phyloP scores from a whole-genome alignment of 1,140 invertebrate species.

The Thaumatotibia leucotreta region DNA sequence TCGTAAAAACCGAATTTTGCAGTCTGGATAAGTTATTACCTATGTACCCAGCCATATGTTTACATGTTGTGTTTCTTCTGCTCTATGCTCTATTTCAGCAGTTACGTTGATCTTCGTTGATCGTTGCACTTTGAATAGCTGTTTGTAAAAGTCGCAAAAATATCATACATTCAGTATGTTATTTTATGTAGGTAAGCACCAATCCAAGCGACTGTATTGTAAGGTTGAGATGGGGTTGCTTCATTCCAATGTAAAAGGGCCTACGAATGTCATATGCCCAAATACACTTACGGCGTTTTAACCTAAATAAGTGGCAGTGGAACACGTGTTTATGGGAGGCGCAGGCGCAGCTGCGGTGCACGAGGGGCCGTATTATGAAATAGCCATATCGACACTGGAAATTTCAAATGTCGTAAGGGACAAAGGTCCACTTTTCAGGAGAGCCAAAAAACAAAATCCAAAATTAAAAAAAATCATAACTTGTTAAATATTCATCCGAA shows the following conservation, averaged over 20 bases:
- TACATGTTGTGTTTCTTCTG: no score
- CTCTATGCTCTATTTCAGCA: no score
- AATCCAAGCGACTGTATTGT: neutral
- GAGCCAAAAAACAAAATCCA: no score
- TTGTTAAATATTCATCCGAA: no score
- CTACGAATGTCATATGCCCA: neutral
- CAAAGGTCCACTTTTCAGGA: no score
- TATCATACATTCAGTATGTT: neutral
- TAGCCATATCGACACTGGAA: no score
- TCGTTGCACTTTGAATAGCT: neutral
- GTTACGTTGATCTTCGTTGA: no score
- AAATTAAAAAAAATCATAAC: no score
- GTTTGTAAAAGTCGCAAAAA: neutral
- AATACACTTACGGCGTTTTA: neutral
- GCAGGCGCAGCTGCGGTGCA: conserved; percentile 15
- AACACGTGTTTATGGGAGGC: conserved; percentile 14
- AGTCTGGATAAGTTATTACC: no score
- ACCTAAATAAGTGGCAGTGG: neutral
- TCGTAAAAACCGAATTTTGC: no score
- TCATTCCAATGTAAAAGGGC: neutral
- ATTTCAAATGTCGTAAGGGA: no score
- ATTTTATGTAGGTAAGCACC: neutral
- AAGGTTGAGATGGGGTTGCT: neutral
- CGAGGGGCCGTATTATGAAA: conserved; percentile 6
- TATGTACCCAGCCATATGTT: no score